phyloP scores from a whole-genome alignment of 53 echinoderm and acorn worm species.

The Holothuria leucospilota region DNA sequence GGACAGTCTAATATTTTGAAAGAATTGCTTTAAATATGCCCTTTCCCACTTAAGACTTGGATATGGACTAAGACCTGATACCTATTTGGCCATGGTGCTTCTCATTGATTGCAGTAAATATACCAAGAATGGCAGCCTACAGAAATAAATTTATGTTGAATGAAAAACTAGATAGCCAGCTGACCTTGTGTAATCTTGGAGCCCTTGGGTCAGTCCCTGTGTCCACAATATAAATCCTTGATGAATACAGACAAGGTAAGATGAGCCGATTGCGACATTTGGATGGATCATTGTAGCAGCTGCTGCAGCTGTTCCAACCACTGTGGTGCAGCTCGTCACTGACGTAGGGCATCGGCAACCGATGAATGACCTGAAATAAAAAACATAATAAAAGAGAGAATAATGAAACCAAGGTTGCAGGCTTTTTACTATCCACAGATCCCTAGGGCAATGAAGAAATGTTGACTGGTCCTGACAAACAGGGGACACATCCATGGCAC shows the following conservation, averaged over 20 bases:
- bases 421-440: background rate
- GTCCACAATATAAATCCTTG: slow-evolving; percentile 90
- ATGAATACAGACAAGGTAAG: slow-evolving; percentile 86
- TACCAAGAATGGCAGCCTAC: too few species aligned
- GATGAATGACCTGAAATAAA: slow-evolving; percentile 78
- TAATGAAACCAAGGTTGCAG: background rate
- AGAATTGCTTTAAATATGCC: too few species aligned
- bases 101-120: too few species aligned
- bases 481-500: too few species aligned
- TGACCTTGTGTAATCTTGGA: slow-evolving; percentile 65
- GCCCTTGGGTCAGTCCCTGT: slow-evolving; percentile 74
- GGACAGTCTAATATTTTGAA: too few species aligned
- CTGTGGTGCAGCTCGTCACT: slow-evolving; percentile 90
- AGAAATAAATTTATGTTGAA: too few species aligned
- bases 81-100: too few species aligned
- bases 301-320: slow-evolving; percentile 99
- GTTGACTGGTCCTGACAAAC: too few species aligned
- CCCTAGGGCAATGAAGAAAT: too few species aligned
- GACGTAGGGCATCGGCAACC: slow-evolving; percentile 82
- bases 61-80: too few species aligned
- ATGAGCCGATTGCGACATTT: slow-evolving; percentile 81
- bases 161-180: too few species aligned
- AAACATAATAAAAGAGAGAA: slow-evolving; percentile 22
- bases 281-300: slow-evolving; percentile 84
- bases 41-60: too few species aligned